Evolutionary conservation across 2,797 vertebrate species (phyloP).

Genomic region (Danio jaintianensis): DNA sequence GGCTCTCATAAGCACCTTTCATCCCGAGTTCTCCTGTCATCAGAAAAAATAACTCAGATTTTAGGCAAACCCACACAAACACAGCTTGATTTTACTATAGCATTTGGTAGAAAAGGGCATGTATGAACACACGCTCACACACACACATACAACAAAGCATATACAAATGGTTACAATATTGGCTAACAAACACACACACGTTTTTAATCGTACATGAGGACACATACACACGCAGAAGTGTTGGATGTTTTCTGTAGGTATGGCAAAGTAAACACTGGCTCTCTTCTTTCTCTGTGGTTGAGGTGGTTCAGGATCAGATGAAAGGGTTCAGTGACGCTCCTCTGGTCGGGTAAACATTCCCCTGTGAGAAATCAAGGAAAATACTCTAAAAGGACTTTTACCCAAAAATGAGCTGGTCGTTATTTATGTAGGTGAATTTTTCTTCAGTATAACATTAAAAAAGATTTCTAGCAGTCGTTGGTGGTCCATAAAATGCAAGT

Average conservation of each 20-base stretch:
- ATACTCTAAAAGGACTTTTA: constrained; percentile 25
- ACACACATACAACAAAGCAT: constrained; percentile 14
- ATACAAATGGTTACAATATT: constrained; percentile 19
- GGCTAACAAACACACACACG: constrained; percentile 39
- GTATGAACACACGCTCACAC: constrained; percentile 1
- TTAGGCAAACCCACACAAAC: constrained; percentile 65
- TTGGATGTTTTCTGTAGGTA: constrained; percentile 72
- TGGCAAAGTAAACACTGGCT: constrained; percentile 72
- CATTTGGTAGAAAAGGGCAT: constrained; percentile 19
- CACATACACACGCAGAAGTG: constrained; percentile 64
- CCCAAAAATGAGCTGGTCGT: too few relatives aligned
- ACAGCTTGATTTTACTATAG: constrained; percentile 21
- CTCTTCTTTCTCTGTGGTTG: constrained; percentile 27
- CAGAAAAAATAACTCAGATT: constrained; percentile 69
- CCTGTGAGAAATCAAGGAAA: constrained; percentile 72
- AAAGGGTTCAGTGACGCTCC: constrained; percentile 82
- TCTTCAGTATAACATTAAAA: too few relatives aligned
- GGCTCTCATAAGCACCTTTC: constrained; percentile 74
- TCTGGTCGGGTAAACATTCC: constrained; percentile 81
- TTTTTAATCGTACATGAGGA: constrained; percentile 34
- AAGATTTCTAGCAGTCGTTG: too few relatives aligned
- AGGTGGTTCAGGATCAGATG: constrained; percentile 72
- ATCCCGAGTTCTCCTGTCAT: constrained; percentile 53
- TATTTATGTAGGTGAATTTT: too few relatives aligned
- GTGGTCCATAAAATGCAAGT: too few relatives aligned